Evolutionary conservation across 2,113 vertebrate species (phyloP).

Genomic region (Manacus vitellinus): DNA sequence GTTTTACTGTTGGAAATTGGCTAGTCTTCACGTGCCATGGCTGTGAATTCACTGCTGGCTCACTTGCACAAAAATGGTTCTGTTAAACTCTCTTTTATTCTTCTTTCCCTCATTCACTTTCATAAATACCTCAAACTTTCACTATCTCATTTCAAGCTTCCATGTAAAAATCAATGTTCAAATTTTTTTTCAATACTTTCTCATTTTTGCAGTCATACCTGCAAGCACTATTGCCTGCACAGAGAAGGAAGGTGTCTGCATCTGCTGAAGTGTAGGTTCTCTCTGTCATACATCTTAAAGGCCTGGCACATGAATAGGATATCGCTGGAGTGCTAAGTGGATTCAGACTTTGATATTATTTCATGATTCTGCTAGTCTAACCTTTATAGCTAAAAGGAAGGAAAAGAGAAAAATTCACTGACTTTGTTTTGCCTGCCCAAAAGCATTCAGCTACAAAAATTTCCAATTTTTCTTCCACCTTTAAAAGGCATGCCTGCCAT

Average conservation of each 20-base stretch:
- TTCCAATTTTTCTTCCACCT: not conserved
- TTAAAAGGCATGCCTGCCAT: not conserved
- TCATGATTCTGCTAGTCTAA: not conserved
- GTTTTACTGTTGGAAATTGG: not conserved
- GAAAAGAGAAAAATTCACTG: not conserved
- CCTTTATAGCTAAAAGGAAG: not conserved
- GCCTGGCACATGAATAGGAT: not conserved
- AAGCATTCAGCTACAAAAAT: not conserved
- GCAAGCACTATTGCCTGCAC: rapidly evolving
- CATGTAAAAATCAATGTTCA: rapidly evolving
- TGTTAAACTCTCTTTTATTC: not conserved
- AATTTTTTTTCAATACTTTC: not conserved
- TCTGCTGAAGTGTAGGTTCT: not conserved
- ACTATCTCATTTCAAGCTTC: not conserved
- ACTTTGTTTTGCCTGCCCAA: not conserved
- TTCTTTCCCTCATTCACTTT: not conserved
- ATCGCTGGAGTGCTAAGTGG: rapidly evolving
- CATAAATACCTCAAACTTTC: not conserved
- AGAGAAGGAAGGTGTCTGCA: not conserved
- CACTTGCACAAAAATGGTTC: not conserved
- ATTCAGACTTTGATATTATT: not conserved
- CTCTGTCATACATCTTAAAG: not conserved
- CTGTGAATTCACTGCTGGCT: not conserved
- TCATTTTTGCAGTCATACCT: not conserved
- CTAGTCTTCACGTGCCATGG: not conserved